A percentile compares a stretch with the other conserved stretches of the same genome.
Evolutionary conservation across 2,797 vertebrate genomes (phyloP).

Genomic region (Tolypeutes matacus): DNA sequence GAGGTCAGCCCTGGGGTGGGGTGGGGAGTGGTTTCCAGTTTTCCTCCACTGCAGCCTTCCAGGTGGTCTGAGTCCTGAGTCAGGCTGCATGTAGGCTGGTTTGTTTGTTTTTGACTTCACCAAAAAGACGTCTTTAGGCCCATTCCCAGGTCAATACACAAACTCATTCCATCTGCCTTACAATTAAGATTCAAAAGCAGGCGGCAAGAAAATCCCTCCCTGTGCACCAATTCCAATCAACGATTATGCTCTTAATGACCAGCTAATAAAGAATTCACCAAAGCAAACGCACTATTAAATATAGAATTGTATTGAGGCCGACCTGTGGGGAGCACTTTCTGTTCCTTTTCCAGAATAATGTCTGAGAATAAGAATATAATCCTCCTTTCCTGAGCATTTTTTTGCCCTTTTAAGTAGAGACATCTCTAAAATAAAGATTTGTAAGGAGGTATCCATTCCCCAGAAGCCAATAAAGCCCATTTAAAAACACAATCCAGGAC

Average conservation of each 20-base stretch:
- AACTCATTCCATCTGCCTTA: constrained; percentile 64
- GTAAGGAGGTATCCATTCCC: background rate
- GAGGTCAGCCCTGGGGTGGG: background rate
- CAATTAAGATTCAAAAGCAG: constrained; percentile 73
- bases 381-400: background rate
- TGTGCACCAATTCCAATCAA: constrained; percentile 57
- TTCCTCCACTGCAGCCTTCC: background rate
- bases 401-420: constrained; percentile 59
- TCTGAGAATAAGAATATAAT: constrained; percentile 35
- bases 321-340: constrained; percentile 62
- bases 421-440: constrained; percentile 49
- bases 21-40: too few relatives aligned
- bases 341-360: constrained; percentile 50
- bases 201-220: constrained; percentile 52
- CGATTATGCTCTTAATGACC: constrained; percentile 39
- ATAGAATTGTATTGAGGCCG: constrained; percentile 32
- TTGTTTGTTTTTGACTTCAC: constrained; percentile 14
- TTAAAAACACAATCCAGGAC: background rate
- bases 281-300: constrained; percentile 66
- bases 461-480: background rate
- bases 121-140: background rate
- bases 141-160: constrained; percentile 15
- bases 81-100: background rate
- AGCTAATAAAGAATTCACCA: constrained; percentile 66
- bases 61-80: background rate